These are phyloP conservation scores for Epizoanthus rinbou DNA, from an alignment of 92 coral and sea anemone species.

Conservation along the genomic window DNA sequence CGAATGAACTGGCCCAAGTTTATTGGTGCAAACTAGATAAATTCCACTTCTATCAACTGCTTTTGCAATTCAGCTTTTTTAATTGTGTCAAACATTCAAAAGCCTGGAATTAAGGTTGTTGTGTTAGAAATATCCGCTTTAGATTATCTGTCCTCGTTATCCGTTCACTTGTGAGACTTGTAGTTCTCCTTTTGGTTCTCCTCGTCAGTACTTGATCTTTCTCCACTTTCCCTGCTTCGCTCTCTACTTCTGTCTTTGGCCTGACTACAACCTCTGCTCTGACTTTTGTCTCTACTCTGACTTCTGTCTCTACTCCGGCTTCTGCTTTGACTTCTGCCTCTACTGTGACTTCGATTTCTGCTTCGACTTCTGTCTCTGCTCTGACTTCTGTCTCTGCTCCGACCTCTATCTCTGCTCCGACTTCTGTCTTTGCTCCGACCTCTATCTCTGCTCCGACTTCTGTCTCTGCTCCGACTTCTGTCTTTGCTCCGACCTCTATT, in stretches of 20 bases:
- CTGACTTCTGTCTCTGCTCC: conserved; percentile 21
- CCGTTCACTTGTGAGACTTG: neutral
- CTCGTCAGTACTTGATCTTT: conserved; percentile 16
- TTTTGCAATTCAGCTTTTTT: too few species aligned
- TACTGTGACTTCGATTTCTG: neutral
- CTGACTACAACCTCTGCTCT: conserved; percentile 21
- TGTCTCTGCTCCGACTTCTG: conserved; percentile 11
- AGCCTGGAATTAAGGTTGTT: too few species aligned
- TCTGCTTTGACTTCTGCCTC: conserved; percentile 26
- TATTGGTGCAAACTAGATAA: too few species aligned
- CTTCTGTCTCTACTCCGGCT: neutral
- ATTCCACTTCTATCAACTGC: too few species aligned
- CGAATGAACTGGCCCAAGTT: too few species aligned
- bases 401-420: conserved; percentile 25
- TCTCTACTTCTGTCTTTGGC: neutral
- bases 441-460: conserved; percentile 33
- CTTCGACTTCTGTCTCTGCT: neutral
- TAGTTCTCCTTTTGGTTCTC: neutral
- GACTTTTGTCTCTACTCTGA: conserved; percentile 26
- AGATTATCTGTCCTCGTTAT: neutral
- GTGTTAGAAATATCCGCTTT: neutral
- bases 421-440: neutral
- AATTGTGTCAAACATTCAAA: too few species aligned
- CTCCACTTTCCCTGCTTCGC: conserved; percentile 26
- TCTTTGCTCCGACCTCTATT: neutral